Base-by-base conservation (phyloP, 2,797 vertebrate species). In the Mycteria americana region DNA sequence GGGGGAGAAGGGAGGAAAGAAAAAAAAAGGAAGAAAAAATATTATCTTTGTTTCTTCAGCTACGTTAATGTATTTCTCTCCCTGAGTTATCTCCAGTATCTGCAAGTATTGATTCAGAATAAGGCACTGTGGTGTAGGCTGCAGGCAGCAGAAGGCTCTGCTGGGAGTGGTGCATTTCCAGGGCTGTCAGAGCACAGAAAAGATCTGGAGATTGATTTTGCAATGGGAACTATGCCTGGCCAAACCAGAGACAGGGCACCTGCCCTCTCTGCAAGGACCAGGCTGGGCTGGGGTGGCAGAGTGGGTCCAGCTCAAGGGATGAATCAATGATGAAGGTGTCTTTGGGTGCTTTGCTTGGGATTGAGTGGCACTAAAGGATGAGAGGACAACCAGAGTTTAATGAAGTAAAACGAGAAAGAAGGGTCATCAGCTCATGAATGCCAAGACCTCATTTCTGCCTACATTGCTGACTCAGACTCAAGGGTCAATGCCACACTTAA, bases 21-120 rank as follows among this genome's bases (percentile, higher is more conserved):
- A 45, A 68, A 11, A 54, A 22, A 50, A 18, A 72, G 7, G 18
- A 3, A 25, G 46, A 15, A 51, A 87, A 69, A 62, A 76, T 16
- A 78, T 68, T 83, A 53, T 53, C 79, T 91, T 93, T 95, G 63
- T 89, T 85, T 95, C 78, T 67, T 96, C 46, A 21, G 68, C 79
- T 89, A 63, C 5, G 0, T 80, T 91, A 93, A 87, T 91, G 59
- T 76, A 85, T 90, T 95, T 96, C 89, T 95, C 72, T 80, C 39
- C 56, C 86, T 51, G 82, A 56, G 28, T 96, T 97, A 96, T 92
- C 94, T 94, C 48, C 74, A 77, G 53, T 54, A 77, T 93, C 93
- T 95, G 48, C 72, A 89, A 73, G 79, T 91, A 95, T 95, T 84
- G 92, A 96, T 95, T 90, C 78, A 87, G 87, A 85, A 48, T 43